Evolutionary conservation across 1,140 invertebrate species (phyloP).

Genomic region (Drosophila subobscura): DNA sequence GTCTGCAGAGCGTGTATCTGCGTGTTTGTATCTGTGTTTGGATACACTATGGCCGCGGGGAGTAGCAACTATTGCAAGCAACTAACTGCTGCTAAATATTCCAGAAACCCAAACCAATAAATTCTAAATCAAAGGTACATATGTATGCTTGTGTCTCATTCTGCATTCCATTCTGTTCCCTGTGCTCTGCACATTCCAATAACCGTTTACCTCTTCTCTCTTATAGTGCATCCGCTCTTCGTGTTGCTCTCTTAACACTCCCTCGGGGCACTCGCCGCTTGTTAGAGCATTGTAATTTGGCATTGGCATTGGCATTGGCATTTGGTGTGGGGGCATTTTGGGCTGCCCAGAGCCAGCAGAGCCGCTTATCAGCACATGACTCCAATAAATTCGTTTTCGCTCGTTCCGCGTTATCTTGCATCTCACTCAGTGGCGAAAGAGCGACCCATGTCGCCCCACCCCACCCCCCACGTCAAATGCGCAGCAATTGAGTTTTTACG

Average conservation of each 20-base stretch:
- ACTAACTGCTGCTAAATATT: too few species aligned
- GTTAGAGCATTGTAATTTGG: conserved; percentile 72
- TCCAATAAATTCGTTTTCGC: conserved; percentile 77
- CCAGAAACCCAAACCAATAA: too few species aligned
- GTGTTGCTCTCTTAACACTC: not conserved
- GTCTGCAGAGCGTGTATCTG: conserved; percentile 49
- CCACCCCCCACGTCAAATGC: conserved; percentile 40
- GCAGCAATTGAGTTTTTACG: conserved; percentile 80
- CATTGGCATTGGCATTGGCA: conserved; percentile 64
- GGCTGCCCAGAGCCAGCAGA: too few species aligned
- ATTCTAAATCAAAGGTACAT: too few species aligned
- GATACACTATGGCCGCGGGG: conserved; percentile 3
- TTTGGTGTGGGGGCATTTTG: conserved; percentile 26
- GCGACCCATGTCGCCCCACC: conserved; percentile 51
- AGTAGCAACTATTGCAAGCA: not conserved
- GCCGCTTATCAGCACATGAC: conserved; percentile 76
- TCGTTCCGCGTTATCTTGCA: conserved; percentile 52
- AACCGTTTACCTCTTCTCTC: not conserved
- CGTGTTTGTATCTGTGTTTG: conserved; percentile 47
- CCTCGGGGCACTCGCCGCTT: conserved; percentile 11
- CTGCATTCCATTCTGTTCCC: too few species aligned
- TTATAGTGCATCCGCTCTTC: conserved; percentile 27
- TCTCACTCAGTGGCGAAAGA: conserved; percentile 49
- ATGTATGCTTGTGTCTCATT: too few species aligned
- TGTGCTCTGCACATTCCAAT: too few species aligned